Conservation (phyloP, 2,797 vertebrate species). For the Amblyopsis hoosieri region DNA sequence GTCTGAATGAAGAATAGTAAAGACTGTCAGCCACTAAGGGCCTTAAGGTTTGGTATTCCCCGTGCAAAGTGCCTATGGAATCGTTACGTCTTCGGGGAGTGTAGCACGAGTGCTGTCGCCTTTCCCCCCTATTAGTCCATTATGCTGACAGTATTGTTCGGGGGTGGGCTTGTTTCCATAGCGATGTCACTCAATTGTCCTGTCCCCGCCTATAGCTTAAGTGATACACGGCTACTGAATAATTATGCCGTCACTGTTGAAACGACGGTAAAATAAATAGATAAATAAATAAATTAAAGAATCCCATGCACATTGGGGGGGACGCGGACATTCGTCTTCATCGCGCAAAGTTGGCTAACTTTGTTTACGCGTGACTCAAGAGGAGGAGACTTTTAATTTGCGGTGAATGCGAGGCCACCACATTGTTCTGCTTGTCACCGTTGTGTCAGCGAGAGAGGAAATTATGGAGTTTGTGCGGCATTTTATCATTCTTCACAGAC, state of each 20-base stretch:
- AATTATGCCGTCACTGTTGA: constrained; percentile 34
- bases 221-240: constrained; percentile 29
- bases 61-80: constrained; percentile 28
- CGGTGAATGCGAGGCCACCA: not conserved
- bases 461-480: not conserved
- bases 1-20: constrained; percentile 15
- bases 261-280: constrained; percentile 10
- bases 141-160: constrained; percentile 36
- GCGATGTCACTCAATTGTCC: constrained; percentile 45
- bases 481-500: constrained; percentile 16
- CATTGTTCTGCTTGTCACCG: constrained; percentile 2
- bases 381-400: constrained; percentile 27
- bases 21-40: constrained; percentile 19
- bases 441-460: constrained; percentile 18
- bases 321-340: constrained; percentile 40
- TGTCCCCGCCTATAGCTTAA: constrained; percentile 2
- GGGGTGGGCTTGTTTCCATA: constrained; percentile 56
- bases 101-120: constrained; percentile 35
- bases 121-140: constrained; percentile 38
- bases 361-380: constrained; percentile 29
- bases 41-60: constrained; percentile 31
- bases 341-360: constrained; percentile 24
- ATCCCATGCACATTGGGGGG: not conserved
- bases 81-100: constrained; percentile 33
- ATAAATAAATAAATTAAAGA: not conserved